Evolutionary conservation across 1,140 invertebrate species (phyloP).

Genomic region (Armadillidium nasatum): DNA sequence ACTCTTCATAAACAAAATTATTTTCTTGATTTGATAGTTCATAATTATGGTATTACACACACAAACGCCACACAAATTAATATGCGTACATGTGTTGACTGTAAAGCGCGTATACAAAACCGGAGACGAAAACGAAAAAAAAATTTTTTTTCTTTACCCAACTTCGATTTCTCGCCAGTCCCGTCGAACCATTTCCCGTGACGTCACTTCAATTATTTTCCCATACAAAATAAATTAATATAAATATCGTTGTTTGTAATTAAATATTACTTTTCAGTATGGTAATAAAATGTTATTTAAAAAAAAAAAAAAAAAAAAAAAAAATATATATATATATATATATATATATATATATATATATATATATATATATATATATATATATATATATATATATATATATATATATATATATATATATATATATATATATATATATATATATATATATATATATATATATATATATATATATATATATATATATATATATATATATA

Average conservation of each 20-base stretch:
- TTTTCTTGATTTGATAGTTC: too few relatives aligned
- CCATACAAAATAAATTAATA: too few relatives aligned
- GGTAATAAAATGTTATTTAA: too few relatives aligned
- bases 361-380: constrained; percentile 6
- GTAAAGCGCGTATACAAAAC: too few relatives aligned
- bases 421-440: not conserved
- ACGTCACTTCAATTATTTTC: not conserved
- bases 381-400: not conserved
- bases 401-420: not conserved
- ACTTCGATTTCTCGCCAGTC: not conserved
- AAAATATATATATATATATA: not conserved
- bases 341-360: constrained; percentile 6
- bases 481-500: too few relatives aligned
- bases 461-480: too few relatives aligned
- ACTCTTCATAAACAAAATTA: too few relatives aligned
- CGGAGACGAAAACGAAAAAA: too few relatives aligned
- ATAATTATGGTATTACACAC: too few relatives aligned
- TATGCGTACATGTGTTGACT: too few relatives aligned
- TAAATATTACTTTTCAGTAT: not conserved
- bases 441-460: too few relatives aligned
- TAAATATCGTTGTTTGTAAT: not conserved
- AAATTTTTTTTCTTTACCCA: not conserved
- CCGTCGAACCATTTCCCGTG: not conserved
- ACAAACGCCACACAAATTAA: too few relatives aligned
- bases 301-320: not conserved